Evolutionary conservation across 53 echinoderm and acorn worm species (phyloP), one percentile per base, ranked within the genome.

Genomic region (Henricia sp.): DNA sequence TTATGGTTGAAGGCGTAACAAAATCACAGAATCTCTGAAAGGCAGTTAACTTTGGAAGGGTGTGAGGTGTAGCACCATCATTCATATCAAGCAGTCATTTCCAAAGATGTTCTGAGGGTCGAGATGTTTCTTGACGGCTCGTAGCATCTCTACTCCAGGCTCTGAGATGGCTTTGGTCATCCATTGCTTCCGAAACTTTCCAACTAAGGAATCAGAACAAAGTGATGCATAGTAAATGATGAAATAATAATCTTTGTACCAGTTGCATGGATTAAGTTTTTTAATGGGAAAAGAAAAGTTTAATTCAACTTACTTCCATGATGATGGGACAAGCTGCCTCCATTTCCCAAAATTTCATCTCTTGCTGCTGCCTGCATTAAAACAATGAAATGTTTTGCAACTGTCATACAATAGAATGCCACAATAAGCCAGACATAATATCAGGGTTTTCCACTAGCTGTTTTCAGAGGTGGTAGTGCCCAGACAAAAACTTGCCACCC

Each of bases 21-120:
- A n/a, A n/a, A n/a, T n/a, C n/a, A n/a, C n/a, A n/a, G n/a, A n/a
- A n/a, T n/a, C n/a, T n/a, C n/a, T n/a, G n/a, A n/a, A n/a, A n/a
- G n/a, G n/a, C n/a, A n/a, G n/a, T n/a, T n/a, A n/a, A n/a, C n/a
- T n/a, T n/a, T n/a, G n/a, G n/a, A n/a, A n/a, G n/a, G n/a, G n/a
- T n/a, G n/a, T n/a, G n/a, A n/a, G n/a, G n/a, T n/a, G n/a, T n/a
- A n/a, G n/a, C n/a, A n/a, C n/a, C n/a, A n/a, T n/a, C n/a, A n/a
- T 37, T 88, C 65, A 88, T 40, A 82, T 57, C 24, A 84, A 75
- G 41, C 82, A 71, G 34, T 84, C 41, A 52, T 84, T 84, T 3
- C 96, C 97, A 90, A 96, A 97, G 86, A 97, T 90, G 59, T 97
- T 96, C 51, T 90, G 72, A 3, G 97, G 97, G 42, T 97, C 97